A percentile compares a stretch with the other conserved stretches of the same genome.
phyloP scores from a whole-genome alignment of 2,113 vertebrate genomes.

The Prunella himalayana region DNA sequence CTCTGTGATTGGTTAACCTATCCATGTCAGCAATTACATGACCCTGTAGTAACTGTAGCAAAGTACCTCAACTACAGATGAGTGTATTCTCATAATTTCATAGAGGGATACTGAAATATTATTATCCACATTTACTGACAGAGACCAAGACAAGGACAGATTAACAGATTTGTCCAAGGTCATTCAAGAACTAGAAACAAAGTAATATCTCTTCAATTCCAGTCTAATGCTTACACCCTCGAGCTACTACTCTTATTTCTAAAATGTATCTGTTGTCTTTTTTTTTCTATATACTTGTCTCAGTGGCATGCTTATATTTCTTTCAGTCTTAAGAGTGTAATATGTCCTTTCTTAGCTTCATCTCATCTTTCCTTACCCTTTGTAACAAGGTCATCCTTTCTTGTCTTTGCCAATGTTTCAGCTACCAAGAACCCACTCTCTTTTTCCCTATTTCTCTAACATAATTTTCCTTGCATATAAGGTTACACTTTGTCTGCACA shows the following conservation, averaged over 20 bases:
- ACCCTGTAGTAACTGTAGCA: background rate
- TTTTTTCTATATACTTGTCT: background rate
- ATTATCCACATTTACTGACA: background rate
- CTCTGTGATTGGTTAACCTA: background rate
- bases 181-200: background rate
- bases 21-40: background rate
- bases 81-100: conserved; percentile 5
- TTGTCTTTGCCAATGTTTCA: background rate
- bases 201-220: background rate
- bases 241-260: background rate
- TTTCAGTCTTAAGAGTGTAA: background rate
- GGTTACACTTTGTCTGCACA: background rate
- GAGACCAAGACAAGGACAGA: conserved; percentile 18
- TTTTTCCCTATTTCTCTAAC: background rate
- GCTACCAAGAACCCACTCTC: background rate
- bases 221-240: background rate
- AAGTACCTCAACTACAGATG: background rate
- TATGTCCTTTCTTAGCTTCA: background rate
- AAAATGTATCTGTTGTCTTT: background rate
- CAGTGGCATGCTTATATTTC: background rate
- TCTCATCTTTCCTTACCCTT: background rate
- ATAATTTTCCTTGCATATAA: background rate
- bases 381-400: background rate
- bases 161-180: background rate
- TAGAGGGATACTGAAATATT: background rate